Conservation (phyloP, 2,888 invertebrate genomes). For the Tuberolachnus salignus region DNA sequence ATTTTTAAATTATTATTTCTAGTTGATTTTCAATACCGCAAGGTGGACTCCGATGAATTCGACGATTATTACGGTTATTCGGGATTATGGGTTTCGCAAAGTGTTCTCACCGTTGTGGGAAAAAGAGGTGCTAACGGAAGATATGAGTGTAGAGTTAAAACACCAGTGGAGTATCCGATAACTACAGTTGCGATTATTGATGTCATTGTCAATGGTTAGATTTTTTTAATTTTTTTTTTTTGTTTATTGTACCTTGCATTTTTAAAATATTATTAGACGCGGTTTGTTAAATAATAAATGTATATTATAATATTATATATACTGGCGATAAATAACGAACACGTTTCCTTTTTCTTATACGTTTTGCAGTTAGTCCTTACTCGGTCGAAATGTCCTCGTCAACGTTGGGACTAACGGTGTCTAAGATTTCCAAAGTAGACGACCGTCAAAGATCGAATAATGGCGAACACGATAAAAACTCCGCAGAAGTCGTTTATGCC, state of each 20-base stretch:
- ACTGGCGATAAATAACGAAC: neutral
- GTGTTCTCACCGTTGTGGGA: conserved; percentile 18
- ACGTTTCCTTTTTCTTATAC: neutral
- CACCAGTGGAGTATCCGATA: conserved; percentile 1
- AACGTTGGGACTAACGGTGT: conserved; percentile 12
- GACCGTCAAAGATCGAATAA: conserved; percentile 12
- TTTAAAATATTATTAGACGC: too few relatives aligned
- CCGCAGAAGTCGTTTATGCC: conserved; percentile 15
- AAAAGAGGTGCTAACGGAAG: conserved; percentile 39
- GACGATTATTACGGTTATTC: conserved; percentile 24
- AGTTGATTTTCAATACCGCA: conserved; percentile 42
- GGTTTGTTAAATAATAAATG: too few relatives aligned
- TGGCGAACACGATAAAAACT: neutral
- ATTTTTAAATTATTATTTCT: neutral
- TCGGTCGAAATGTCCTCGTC: conserved; percentile 45
- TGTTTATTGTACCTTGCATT: too few relatives aligned
- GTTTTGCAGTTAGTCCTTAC: conserved; percentile 41
- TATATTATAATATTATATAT: too few relatives aligned
- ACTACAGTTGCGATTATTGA: conserved; percentile 15
- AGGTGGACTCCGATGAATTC: conserved; percentile 25
- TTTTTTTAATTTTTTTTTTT: too few relatives aligned
- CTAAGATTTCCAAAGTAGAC: conserved; percentile 40
- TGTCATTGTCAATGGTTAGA: conserved; percentile 39
- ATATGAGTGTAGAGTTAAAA: conserved; percentile 47
- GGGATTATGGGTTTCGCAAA: conserved; percentile 38